phyloP scores from a whole-genome alignment of 2,888 invertebrate genomes.

The Chromoteleia sp. region DNA sequence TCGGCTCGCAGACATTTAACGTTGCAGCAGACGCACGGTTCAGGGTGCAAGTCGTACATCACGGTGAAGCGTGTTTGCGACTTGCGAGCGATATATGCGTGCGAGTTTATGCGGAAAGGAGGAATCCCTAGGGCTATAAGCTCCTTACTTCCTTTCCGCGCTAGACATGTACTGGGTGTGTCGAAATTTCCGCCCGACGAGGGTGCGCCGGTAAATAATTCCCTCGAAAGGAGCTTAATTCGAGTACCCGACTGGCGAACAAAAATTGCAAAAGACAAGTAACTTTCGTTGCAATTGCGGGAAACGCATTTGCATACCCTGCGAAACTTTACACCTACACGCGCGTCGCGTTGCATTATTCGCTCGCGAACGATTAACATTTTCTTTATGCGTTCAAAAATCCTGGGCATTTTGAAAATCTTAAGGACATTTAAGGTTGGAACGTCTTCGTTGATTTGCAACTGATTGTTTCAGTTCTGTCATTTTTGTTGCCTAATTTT shows the following conservation, averaged over 20 bases:
- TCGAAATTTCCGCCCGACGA: conserved; percentile 66
- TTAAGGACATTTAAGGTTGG: too few relatives aligned
- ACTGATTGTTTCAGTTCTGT: too few relatives aligned
- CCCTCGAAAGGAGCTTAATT: conserved; percentile 61
- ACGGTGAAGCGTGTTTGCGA: conserved; percentile 51
- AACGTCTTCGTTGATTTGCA: too few relatives aligned
- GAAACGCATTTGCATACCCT: conserved; percentile 34
- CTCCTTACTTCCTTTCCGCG: conserved; percentile 66
- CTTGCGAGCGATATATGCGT: conserved; percentile 65
- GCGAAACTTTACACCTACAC: conserved; percentile 32
- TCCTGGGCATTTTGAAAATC: too few relatives aligned
- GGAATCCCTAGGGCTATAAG: conserved; percentile 69
- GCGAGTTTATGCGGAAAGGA: conserved; percentile 66
- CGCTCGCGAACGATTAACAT: too few relatives aligned
- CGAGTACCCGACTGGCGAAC: conserved; percentile 21
- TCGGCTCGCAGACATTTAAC: conserved; percentile 50
- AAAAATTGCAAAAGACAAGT: conserved; percentile 55
- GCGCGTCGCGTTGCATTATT: too few relatives aligned
- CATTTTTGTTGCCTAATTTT: too few relatives aligned
- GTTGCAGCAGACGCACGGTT: conserved; percentile 48
- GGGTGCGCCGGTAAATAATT: conserved; percentile 56
- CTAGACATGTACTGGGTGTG: conserved; percentile 67
- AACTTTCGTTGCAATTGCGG: conserved; percentile 18
- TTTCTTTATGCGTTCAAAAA: too few relatives aligned
- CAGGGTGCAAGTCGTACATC: conserved; percentile 62